Conservation (phyloP, 2,888 invertebrate species). For the Tridacna gigas region DNA sequence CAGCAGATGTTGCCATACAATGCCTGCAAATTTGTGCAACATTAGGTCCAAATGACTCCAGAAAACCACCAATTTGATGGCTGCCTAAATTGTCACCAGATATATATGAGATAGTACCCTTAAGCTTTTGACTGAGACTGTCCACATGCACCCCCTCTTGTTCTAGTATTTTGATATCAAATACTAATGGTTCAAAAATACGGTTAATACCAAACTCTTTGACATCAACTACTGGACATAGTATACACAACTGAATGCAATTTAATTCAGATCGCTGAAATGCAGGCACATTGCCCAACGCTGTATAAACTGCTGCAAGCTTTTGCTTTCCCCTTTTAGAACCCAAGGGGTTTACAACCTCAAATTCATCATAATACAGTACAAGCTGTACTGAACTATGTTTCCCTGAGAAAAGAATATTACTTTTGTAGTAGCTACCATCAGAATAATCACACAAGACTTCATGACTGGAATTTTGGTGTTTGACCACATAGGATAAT, state of each 20-base stretch:
- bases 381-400: neutral
- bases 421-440: neutral
- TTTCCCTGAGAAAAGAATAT: constrained; percentile 4
- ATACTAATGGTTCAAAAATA: constrained; percentile 13
- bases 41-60: constrained; percentile 8
- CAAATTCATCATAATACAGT: constrained; percentile 2
- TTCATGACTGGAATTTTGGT: neutral
- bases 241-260: constrained; percentile 2
- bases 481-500: neutral
- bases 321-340: constrained; percentile 5
- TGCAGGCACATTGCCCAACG: constrained; percentile 2
- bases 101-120: constrained; percentile 18
- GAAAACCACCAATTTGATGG: constrained; percentile 26
- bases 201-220: constrained; percentile 13
- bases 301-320: constrained; percentile 1
- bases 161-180: constrained; percentile 11
- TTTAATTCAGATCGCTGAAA: constrained; percentile 17
- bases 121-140: neutral
- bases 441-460: neutral
- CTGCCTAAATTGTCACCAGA: constrained; percentile 25
- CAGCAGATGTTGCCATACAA: constrained; percentile 5
- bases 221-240: constrained; percentile 17
- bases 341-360: constrained; percentile 1
- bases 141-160: neutral
- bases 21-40: constrained; percentile 8